A percentile compares a stretch with the other conserved stretches of the same genome.
phyloP scores from a whole-genome alignment of 2,797 vertebrate genomes.

The Pseudochirops corinnae region DNA sequence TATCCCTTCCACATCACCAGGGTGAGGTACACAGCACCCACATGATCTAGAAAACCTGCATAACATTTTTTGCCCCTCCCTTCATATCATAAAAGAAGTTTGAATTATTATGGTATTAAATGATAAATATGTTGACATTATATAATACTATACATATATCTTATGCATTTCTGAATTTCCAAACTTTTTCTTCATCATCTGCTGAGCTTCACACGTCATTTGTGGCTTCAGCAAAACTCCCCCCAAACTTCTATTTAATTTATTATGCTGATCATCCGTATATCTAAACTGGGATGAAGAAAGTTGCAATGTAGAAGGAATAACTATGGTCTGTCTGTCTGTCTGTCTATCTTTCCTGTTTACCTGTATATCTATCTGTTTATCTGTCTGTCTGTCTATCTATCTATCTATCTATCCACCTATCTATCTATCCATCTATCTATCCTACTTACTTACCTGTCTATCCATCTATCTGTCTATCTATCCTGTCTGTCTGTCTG shows the following conservation, averaged over 20 bases:
- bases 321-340: neutral
- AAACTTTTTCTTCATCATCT: neutral
- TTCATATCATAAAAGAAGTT: neutral
- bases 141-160: neutral
- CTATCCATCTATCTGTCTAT: too few species aligned
- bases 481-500: too few species aligned
- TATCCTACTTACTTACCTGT: too few species aligned
- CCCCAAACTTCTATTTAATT: neutral
- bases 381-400: too few species aligned
- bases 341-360: too few species aligned
- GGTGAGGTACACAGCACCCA: too few species aligned
- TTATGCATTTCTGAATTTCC: neutral
- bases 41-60: neutral
- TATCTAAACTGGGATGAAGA: neutral
- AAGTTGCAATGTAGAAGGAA: neutral
- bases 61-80: neutral
- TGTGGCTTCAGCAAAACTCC: neutral
- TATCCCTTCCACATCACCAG: neutral
- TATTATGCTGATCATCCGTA: neutral
- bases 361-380: too few species aligned
- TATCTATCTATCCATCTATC: too few species aligned
- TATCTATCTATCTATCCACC: too few species aligned
- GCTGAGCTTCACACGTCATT: neutral
- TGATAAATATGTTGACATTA: neutral
- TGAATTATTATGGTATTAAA: neutral